These are phyloP conservation scores for Charina bottae DNA, from an alignment of 2,113 vertebrate species.

Conservation along the genomic window DNA sequence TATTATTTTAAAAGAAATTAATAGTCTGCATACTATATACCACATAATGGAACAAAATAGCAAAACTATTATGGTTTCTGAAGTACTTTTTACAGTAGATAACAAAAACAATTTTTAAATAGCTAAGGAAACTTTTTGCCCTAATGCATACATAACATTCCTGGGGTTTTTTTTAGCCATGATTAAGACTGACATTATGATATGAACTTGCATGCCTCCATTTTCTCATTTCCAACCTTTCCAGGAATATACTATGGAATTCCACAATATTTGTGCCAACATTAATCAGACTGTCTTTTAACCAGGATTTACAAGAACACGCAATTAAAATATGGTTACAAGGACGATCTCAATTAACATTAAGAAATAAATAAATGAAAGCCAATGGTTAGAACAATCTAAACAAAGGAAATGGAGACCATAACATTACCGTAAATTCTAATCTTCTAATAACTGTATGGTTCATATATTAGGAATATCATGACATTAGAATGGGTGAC, in stretches of 20 bases:
- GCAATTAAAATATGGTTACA: not conserved
- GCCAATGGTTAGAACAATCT: not conserved
- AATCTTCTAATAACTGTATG: not conserved
- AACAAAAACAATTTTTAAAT: constrained; percentile 26
- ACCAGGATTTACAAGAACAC: not conserved
- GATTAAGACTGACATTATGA: not conserved
- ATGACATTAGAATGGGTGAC: not conserved
- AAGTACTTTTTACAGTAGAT: constrained; percentile 12
- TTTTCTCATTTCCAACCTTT: not conserved
- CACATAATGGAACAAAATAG: not conserved
- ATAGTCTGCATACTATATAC: constrained; percentile 11
- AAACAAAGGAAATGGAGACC: not conserved
- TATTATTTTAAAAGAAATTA: not conserved
- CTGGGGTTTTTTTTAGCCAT: not conserved
- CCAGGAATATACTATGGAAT: not conserved
- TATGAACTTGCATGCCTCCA: too few relatives aligned
- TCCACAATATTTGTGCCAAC: not conserved
- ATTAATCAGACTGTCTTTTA: not conserved
- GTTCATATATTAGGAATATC: not conserved
- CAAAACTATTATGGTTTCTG: constrained; percentile 11
- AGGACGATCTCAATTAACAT: not conserved
- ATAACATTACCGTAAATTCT: not conserved
- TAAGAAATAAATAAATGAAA: not conserved
- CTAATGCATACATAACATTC: not conserved
- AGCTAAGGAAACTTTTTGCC: not conserved